Percentiles rank a stretch among this genome's conserved stretches.
Conservation (phyloP, 1,140 invertebrate species). For the Leptoteleia sp. region DNA sequence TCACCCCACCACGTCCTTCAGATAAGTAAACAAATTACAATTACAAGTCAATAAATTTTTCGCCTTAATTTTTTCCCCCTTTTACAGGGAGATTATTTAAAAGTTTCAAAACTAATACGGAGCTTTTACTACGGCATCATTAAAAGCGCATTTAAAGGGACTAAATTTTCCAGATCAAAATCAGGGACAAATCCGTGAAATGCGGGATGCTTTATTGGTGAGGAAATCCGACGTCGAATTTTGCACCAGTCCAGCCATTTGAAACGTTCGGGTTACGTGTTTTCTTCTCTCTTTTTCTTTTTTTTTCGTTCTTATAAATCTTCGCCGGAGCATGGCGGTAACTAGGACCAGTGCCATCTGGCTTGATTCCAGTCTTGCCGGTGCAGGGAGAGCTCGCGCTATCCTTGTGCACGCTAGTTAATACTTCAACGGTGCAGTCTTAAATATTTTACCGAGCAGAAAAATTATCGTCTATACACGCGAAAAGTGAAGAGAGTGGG, state of each 20-base stretch:
- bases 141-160: background rate
- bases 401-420: conserved; percentile 54
- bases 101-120: too few species aligned
- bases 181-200: conserved; percentile 48
- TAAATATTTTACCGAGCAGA: conserved; percentile 41
- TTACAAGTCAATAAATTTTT: too few species aligned
- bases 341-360: conserved; percentile 61
- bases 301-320: conserved; percentile 47
- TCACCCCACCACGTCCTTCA: too few species aligned
- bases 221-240: conserved; percentile 36
- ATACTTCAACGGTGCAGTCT: conserved; percentile 44
- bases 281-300: background rate
- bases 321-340: conserved; percentile 40
- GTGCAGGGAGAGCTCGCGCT: conserved; percentile 8
- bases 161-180: conserved; percentile 17
- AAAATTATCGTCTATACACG: conserved; percentile 39
- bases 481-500: background rate
- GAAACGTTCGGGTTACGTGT: conserved; percentile 31
- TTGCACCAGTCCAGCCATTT: conserved; percentile 27
- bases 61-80: too few species aligned
- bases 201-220: conserved; percentile 38
- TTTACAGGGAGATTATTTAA: too few species aligned
- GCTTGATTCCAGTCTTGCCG: conserved; percentile 56
- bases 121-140: background rate
- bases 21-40: too few species aligned